phyloP scores from a whole-genome alignment of 37 sponge, comb jelly and placozoan species.

The Lycopodina hypogea region DNA sequence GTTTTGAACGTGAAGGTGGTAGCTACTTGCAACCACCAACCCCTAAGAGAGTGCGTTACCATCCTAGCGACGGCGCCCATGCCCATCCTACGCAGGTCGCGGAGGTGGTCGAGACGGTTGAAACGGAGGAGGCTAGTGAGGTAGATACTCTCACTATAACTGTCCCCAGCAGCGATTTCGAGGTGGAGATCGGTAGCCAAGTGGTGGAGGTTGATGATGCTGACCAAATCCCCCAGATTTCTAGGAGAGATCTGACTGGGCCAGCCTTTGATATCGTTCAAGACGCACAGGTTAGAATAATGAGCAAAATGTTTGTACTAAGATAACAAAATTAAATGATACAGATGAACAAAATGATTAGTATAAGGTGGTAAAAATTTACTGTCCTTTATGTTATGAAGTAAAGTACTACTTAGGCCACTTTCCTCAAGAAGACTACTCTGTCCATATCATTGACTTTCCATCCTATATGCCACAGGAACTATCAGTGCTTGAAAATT shows the following conservation, averaged over 20 bases:
- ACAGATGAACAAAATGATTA: not conserved
- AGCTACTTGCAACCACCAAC: not conserved
- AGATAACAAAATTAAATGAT: not conserved
- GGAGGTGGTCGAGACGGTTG: conserved; percentile 4
- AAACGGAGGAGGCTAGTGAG: not conserved
- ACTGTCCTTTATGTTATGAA: too few relatives aligned
- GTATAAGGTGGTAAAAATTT: not conserved
- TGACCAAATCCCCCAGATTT: conserved; percentile 24
- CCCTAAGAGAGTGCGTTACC: conserved; percentile 34
- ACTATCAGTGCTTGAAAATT: not conserved
- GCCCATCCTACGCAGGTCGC: conserved; percentile 1
- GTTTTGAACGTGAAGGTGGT: conserved; percentile 35
- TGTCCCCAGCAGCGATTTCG: conserved; percentile 57
- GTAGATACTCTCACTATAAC: conserved; percentile 33
- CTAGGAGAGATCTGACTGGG: conserved; percentile 31
- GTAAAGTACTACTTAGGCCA: too few relatives aligned
- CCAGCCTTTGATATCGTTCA: conserved; percentile 42
- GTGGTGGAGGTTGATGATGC: conserved; percentile 18
- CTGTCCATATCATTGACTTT: too few relatives aligned
- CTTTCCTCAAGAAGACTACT: too few relatives aligned
- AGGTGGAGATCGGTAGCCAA: conserved; percentile 61
- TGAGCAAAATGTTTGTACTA: not conserved
- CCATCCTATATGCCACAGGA: not conserved
- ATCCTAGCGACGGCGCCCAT: not conserved
- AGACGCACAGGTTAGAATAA: conserved; percentile 23